These are phyloP conservation scores for Parnassius orleans DNA, from an alignment of 2,888 invertebrate species.

Conservation along the genomic window DNA sequence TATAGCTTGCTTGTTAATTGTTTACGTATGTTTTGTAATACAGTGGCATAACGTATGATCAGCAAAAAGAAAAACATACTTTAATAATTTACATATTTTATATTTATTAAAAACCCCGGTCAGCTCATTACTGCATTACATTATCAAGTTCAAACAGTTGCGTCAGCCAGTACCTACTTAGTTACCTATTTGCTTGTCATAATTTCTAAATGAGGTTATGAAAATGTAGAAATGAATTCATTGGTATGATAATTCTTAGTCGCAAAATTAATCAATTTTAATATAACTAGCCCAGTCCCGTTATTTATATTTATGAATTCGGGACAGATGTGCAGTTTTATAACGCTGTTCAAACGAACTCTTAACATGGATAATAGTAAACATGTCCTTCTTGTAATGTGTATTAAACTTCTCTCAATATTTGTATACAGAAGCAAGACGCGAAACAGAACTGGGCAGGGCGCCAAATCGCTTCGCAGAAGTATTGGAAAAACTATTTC, in stretches of 20 bases:
- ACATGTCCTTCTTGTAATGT: slow-evolving; percentile 21
- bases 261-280: not conserved
- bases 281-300: not conserved
- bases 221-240: not conserved
- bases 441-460: slow-evolving; percentile 13
- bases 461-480: slow-evolving; percentile 12
- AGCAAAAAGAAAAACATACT: slow-evolving; percentile 2
- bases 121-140: not conserved
- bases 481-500: slow-evolving; percentile 11
- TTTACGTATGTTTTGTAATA: slow-evolving; percentile 11
- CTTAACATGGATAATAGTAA: slow-evolving; percentile 10
- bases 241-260: not conserved
- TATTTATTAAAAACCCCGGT: not conserved
- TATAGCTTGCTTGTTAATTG: not conserved
- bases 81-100: not conserved
- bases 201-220: slow-evolving; percentile 4
- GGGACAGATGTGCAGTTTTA: slow-evolving; percentile 20
- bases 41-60: slow-evolving; percentile 1
- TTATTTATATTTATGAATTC: slow-evolving; percentile 12
- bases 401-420: slow-evolving; percentile 26
- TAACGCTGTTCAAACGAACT: slow-evolving; percentile 8
- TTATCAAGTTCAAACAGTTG: slow-evolving; percentile 12
- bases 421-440: slow-evolving; percentile 24
- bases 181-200: not conserved
- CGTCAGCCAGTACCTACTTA: slow-evolving; percentile 2